These are phyloP conservation scores for Atractosteus spatula DNA, from an alignment of 2,113 vertebrate genomes.

Conservation along the genomic window DNA sequence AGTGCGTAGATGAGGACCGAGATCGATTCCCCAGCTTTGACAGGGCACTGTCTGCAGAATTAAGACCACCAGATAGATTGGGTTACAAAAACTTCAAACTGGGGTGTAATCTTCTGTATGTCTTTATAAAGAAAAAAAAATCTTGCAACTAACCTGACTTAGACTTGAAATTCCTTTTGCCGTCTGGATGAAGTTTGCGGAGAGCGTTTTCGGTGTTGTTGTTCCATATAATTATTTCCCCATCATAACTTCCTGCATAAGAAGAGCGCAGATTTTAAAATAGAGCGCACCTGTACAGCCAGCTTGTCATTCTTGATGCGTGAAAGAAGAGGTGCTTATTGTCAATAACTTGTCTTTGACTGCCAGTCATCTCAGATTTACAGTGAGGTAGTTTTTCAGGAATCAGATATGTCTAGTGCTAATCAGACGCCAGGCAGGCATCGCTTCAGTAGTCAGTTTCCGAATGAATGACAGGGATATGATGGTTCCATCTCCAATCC, in stretches of 20 bases:
- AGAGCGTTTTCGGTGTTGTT: constrained; percentile 66
- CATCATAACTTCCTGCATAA: constrained; percentile 59
- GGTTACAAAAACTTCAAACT: not conserved
- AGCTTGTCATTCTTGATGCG: no score
- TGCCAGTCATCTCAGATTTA: no score
- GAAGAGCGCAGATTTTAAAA: constrained; percentile 22
- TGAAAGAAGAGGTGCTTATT: no score
- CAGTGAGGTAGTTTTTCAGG: no score
- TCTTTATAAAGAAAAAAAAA: not conserved
- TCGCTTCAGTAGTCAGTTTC: no score
- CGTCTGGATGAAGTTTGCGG: constrained; percentile 47
- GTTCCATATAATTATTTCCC: constrained; percentile 72
- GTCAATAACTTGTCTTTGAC: no score
- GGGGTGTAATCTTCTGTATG: no score
- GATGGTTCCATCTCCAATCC: no score
- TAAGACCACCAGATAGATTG: not conserved
- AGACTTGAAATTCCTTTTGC: constrained; percentile 34
- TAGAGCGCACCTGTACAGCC: no score
- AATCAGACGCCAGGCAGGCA: no score
- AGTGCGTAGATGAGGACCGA: not conserved
- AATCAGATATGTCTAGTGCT: no score
- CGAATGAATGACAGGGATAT: no score
- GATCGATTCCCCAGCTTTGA: constrained; percentile 14
- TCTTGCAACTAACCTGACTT: constrained; percentile 38
- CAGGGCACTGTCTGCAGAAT: constrained; percentile 26